Evolutionary conservation across 2,113 vertebrate genomes (phyloP), one percentile per base, ranked within the genome.

Genomic region (Brachirus orientalis): DNA sequence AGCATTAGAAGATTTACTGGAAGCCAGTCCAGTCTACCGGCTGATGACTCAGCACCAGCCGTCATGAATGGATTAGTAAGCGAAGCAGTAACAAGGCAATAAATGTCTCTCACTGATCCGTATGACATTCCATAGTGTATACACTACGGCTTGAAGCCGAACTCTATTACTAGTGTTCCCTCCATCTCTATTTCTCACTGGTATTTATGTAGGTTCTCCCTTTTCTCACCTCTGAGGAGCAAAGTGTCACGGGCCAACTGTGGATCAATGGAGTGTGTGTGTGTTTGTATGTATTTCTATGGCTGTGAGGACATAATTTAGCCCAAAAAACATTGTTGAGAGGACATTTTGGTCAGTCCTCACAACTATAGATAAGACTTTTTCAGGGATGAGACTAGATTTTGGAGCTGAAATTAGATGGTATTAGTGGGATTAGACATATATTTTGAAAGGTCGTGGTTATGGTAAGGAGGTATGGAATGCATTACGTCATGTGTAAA

Each of bases 1-100:
- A 36, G 46, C 38, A 45, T 40, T 19, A 63, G 14, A 8, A 16
- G 13, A 57, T 41, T 36, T 44, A 37, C 19, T 54, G 57, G 58
- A 62, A 62, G 35, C 57, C 48, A 38, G 53, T n/a, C 18, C 33
- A 33, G n/a, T n/a, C n/a, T n/a, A n/a, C n/a, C n/a, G n/a, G n/a
- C n/a, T 50, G 60, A 47, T 72, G 52, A 72, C 36, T 72, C 52
- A 72, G 44, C 16, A 19, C 16, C 10, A 10, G 28, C 16, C 37
- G 22, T 6, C 44, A 37, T 18, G 18, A 43, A n/a, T n/a, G 22
- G 16, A 7, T 52, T 2, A n/a, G 50, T 16, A 14, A 52, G 51
- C n/a, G 18, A 1, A 12, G 9, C 11, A 17, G n/a, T 17, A 11
- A 37, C 10, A 6, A n/a, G 14, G 22, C 22, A 28, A 22, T n/a